Conservation (phyloP, 2,888 invertebrate genomes). For the Oasisia sp. region DNA sequence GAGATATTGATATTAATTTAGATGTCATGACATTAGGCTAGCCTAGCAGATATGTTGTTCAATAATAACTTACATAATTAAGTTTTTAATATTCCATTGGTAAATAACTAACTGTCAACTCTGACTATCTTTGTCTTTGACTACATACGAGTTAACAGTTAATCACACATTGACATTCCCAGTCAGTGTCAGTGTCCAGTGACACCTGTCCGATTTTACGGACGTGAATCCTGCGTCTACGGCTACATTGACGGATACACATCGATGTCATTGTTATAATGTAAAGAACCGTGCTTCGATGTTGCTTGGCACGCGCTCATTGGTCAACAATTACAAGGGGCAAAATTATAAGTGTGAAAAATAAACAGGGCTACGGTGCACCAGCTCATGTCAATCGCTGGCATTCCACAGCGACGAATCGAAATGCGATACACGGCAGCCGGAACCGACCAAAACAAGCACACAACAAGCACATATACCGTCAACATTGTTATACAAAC, state of each 20-base stretch:
- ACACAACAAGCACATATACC: not conserved
- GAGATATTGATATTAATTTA: too few species aligned
- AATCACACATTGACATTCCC: not conserved
- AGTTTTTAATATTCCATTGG: too few species aligned
- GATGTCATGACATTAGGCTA: too few species aligned
- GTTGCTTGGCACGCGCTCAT: not conserved
- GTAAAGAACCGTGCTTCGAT: not conserved
- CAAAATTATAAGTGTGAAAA: not conserved
- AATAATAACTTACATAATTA: too few species aligned
- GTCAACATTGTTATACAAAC: not conserved
- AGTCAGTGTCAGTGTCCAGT: not conserved
- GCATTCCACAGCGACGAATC: slow-evolving; percentile 10
- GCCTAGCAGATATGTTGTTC: too few species aligned
- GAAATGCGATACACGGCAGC: not conserved
- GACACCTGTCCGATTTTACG: not conserved
- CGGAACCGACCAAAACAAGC: not conserved
- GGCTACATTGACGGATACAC: not conserved
- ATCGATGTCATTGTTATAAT: not conserved
- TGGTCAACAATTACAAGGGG: not conserved
- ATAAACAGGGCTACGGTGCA: not conserved
- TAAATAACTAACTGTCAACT: too few species aligned
- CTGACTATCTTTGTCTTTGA: too few species aligned
- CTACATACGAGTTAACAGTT: not conserved
- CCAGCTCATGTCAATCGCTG: not conserved
- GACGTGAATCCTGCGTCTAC: not conserved